Evolutionary conservation across 2,888 invertebrate genomes (phyloP).

Genomic region (Oasisia sp.): DNA sequence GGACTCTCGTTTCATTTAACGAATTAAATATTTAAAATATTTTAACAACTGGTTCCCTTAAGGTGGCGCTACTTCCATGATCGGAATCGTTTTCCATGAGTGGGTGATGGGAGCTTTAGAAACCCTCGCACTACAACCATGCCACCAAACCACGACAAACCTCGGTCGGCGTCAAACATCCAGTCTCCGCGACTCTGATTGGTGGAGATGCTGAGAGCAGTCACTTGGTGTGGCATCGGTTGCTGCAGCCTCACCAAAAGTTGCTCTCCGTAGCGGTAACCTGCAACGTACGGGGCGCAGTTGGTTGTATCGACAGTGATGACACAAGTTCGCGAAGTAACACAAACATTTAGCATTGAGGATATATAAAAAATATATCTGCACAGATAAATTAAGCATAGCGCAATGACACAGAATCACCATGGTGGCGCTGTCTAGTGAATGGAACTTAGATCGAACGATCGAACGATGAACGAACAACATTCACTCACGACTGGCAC

Average conservation of each 20-base stretch:
- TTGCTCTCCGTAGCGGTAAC: not conserved
- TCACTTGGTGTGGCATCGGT: constrained; percentile 31
- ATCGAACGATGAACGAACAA: too few species aligned
- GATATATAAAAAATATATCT: too few species aligned
- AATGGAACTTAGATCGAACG: too few species aligned
- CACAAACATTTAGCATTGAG: not conserved
- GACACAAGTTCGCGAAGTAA: not conserved
- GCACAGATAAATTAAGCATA: too few species aligned
- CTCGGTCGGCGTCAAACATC: constrained; percentile 30
- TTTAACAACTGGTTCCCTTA: too few species aligned
- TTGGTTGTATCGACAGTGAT: not conserved
- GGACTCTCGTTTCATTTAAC: too few species aligned
- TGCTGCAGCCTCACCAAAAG: constrained; percentile 19
- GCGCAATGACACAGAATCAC: too few species aligned
- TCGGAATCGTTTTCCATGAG: not conserved
- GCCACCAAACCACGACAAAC: not conserved
- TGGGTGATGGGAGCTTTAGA: not conserved
- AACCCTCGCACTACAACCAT: not conserved
- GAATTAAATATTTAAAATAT: too few species aligned
- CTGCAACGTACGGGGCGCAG: not conserved
- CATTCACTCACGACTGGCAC: too few species aligned
- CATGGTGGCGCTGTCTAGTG: too few species aligned
- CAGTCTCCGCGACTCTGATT: constrained; percentile 17
- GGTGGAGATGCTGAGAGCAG: constrained; percentile 29
- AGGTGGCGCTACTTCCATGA: too few species aligned